Conservation (phyloP, 2,888 invertebrate genomes). For the Campaea margaritaria region DNA sequence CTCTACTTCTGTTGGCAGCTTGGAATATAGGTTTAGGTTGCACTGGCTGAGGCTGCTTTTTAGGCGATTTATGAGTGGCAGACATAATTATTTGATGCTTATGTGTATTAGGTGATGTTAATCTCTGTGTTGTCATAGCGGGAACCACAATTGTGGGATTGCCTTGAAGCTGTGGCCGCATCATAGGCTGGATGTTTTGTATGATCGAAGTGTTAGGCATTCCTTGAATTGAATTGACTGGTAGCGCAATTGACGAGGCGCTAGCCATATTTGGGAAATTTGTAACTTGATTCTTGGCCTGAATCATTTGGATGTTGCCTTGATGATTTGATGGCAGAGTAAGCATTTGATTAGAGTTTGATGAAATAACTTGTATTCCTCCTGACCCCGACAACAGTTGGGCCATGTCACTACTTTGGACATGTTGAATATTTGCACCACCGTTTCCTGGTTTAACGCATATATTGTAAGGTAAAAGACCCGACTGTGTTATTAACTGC, state of each 20-base stretch:
- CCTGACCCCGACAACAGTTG: constrained; percentile 76
- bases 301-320: constrained; percentile 71
- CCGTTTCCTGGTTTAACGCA: constrained; percentile 79
- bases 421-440: constrained; percentile 72
- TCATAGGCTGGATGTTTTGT: constrained; percentile 82
- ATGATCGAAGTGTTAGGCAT: constrained; percentile 78
- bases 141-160: constrained; percentile 80
- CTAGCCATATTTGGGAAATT: constrained; percentile 82
- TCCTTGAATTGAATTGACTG: constrained; percentile 80
- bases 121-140: constrained; percentile 76
- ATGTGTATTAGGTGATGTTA: constrained; percentile 73
- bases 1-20: constrained; percentile 72
- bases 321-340: constrained; percentile 78
- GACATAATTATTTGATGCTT: constrained; percentile 80
- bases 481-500: constrained; percentile 78
- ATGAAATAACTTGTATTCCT: constrained; percentile 82
- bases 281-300: constrained; percentile 76
- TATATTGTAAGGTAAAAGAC: constrained; percentile 78
- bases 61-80: constrained; percentile 75
- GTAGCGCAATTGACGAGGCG: constrained; percentile 79
- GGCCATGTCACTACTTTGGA: constrained; percentile 77
- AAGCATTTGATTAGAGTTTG: constrained; percentile 80
- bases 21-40: constrained; percentile 82
- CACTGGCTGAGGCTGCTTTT: constrained; percentile 76
- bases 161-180: constrained; percentile 77